phyloP scores from a whole-genome alignment of 2,797 vertebrate genomes.

The Crocidura indochinensis region DNA sequence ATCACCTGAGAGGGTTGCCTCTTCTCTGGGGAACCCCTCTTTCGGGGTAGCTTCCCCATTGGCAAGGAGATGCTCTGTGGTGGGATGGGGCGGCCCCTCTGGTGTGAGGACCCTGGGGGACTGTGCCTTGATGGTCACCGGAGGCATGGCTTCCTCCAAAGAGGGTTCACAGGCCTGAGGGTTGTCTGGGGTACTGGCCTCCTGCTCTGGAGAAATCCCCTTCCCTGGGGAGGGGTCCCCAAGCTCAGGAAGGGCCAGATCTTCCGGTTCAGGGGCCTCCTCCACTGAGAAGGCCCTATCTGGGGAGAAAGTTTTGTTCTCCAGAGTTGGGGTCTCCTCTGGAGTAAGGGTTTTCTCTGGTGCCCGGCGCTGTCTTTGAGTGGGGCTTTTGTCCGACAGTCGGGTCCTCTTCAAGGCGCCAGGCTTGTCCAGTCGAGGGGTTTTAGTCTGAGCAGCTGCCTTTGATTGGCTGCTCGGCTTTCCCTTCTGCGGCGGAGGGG shows the following conservation, averaged over 20 bases:
- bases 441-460: constrained; percentile 38
- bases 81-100: neutral
- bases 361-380: neutral
- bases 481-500: constrained; percentile 53
- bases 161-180: neutral
- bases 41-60: neutral
- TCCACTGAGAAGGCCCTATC: neutral
- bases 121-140: neutral
- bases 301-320: neutral
- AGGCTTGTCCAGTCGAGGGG: neutral
- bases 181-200: neutral
- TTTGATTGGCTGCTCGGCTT: constrained; percentile 47
- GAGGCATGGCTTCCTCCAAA: neutral
- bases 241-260: neutral
- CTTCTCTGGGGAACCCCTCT: too few species aligned
- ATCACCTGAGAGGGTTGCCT: too few species aligned
- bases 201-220: constrained; percentile 22
- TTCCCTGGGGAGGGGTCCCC: neutral
- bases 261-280: neutral
- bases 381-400: neutral
- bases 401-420: neutral
- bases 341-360: neutral
- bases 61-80: neutral
- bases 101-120: neutral
- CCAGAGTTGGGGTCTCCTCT: neutral